These are phyloP conservation scores for Chloroceryle amazona DNA, from an alignment of 2,797 vertebrate genomes.

Conservation along the genomic window DNA sequence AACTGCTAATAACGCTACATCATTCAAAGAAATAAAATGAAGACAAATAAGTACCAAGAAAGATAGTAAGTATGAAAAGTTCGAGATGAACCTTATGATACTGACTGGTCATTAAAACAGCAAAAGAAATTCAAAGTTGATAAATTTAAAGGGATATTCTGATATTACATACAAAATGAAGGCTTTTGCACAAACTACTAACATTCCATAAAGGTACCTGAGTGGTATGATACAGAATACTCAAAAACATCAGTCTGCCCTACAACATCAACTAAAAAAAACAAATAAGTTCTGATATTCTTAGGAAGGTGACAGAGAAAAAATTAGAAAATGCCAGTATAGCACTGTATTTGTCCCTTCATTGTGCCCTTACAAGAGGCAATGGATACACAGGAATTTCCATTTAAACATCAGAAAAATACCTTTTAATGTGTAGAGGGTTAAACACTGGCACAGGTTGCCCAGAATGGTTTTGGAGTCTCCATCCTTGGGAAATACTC, in stretches of 20 bases:
- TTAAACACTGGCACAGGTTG: not conserved
- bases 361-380: not conserved
- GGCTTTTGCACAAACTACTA: not conserved
- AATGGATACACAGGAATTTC: not conserved
- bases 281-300: not conserved
- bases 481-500: not conserved
- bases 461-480: not conserved
- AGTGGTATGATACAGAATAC: not conserved
- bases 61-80: not conserved
- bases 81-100: not conserved
- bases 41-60: not conserved
- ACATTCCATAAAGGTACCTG: not conserved
- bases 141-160: not conserved
- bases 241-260: not conserved
- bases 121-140: not conserved
- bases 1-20: not conserved
- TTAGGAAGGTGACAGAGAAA: not conserved
- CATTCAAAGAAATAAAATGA: not conserved
- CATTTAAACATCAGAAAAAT: not conserved
- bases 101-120: not conserved
- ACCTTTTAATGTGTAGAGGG: not conserved
- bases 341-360: not conserved
- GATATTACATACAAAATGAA: not conserved
- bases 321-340: not conserved
- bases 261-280: not conserved